Evolutionary conservation across 2,797 vertebrate genomes (phyloP).

Genomic region (Spondyliosoma cantharus): DNA sequence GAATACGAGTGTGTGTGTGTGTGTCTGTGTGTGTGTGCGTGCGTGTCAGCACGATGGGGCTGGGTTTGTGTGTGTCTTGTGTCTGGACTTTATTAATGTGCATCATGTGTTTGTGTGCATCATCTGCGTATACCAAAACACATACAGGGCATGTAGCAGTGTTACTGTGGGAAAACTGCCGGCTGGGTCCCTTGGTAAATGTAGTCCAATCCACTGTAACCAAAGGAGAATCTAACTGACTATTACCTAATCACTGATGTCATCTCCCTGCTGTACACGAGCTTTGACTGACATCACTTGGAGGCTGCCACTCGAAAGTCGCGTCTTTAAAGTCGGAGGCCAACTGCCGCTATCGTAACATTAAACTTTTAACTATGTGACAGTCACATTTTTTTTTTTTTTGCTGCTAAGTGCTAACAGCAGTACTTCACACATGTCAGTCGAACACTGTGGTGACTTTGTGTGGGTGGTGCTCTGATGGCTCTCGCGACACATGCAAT

Average conservation of each 20-base stretch:
- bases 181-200: slow-evolving; percentile 54
- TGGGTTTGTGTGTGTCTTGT: not conserved
- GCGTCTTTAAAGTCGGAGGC: not conserved
- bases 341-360: not conserved
- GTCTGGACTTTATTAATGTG: not conserved
- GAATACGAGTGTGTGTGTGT: slow-evolving; percentile 14
- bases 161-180: slow-evolving; percentile 42
- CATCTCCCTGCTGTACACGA: slow-evolving; percentile 47
- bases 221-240: slow-evolving; percentile 53
- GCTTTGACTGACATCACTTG: slow-evolving; percentile 42
- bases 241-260: slow-evolving; percentile 56
- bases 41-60: slow-evolving; percentile 12
- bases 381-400: not conserved
- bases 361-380: not conserved
- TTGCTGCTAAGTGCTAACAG: not conserved
- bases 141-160: not conserved
- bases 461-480: not conserved
- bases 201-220: slow-evolving; percentile 52
- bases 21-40: slow-evolving; percentile 15
- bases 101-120: not conserved
- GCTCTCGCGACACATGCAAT: not conserved
- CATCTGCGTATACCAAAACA: not conserved
- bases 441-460: not conserved
- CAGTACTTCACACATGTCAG: not conserved
- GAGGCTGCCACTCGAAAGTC: slow-evolving; percentile 20